Evolutionary conservation across 2,888 invertebrate genomes (phyloP), one percentile per base, ranked within the genome.

Genomic region (Habroteleia sp.): DNA sequence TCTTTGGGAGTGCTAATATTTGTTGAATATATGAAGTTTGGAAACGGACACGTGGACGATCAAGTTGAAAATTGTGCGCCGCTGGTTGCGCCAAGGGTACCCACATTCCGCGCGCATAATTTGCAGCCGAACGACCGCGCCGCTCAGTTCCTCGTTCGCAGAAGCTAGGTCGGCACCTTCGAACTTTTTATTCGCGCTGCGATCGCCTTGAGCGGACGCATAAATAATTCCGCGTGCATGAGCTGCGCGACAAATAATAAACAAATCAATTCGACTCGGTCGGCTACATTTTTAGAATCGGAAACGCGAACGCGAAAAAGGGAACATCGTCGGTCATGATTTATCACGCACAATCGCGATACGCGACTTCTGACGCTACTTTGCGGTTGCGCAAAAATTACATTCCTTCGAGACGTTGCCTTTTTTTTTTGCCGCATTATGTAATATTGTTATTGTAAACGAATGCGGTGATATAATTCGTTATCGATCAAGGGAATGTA

Each of bases 41-140:
- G n/a, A n/a, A n/a, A n/a, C n/a, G n/a, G n/a, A n/a, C n/a, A 7
- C 13, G 20, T 6, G 31, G n/a, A 5, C n/a, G 41, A n/a, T 29
- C 25, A 20, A 46, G 44, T 39, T 48, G 48, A 44, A 62, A 46
- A 60, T 48, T 68, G 41, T 60, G 73, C 54, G 39, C 46, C 58
- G 54, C 33, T 54, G 66, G 6, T 44, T 54, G 62, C 68, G 56
- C 62, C 71, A 80, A 81, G 78, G 80, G 77, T 81, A 80, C 41
- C 78, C 74, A 72, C 79, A 83, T 82, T 84, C 80, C 78, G 41
- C 11, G 52, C 74, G 68, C 65, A 72, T 65, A 79, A 78, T 79
- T 78, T 69, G 33, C 69, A 73, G 74, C 78, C 76, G 74, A 80
- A 56, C 27, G 69, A 76, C 63, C 6, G 25, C 29, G 17, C 13